Percentiles rank a stretch among this genome's conserved stretches.
These are phyloP conservation scores for Phthorimaea operculella DNA, from an alignment of 1,140 invertebrate species.

Conservation along the genomic window DNA sequence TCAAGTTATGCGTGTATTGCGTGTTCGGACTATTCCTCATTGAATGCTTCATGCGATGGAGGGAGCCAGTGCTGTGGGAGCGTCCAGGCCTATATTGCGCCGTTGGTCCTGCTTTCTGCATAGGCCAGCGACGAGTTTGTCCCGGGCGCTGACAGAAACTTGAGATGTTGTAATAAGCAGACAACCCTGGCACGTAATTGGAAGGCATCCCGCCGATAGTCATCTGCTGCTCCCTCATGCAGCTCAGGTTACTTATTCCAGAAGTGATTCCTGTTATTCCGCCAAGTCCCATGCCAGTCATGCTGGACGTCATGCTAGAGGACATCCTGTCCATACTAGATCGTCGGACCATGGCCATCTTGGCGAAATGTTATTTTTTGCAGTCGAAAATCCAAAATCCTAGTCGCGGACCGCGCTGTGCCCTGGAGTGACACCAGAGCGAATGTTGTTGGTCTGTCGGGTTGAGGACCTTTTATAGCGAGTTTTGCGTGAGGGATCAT, in stretches of 20 bases:
- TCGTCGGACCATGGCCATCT: conserved; percentile 46
- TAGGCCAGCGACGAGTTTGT: conserved; percentile 59
- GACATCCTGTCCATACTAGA: conserved; percentile 64
- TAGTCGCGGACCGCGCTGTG: conserved; percentile 33
- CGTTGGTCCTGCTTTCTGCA: conserved; percentile 59
- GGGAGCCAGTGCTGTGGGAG: conserved; percentile 53
- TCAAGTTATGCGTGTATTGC: conserved; percentile 62
- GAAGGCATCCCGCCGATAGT: conserved; percentile 64
- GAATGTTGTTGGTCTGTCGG: conserved; percentile 34
- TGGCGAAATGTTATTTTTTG: conserved; percentile 21
- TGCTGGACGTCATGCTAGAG: conserved; percentile 65
- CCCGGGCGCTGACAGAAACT: conserved; percentile 63
- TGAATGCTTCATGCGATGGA: conserved; percentile 59
- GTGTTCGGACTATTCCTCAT: conserved; percentile 61
- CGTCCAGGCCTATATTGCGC: conserved; percentile 60
- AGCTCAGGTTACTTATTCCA: conserved; percentile 54
- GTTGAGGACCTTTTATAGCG: conserved; percentile 40
- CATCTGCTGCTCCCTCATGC: conserved; percentile 59
- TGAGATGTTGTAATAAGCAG: conserved; percentile 63
- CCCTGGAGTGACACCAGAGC: conserved; percentile 51
- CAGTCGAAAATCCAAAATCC: conserved; percentile 18
- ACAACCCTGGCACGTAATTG: conserved; percentile 63
- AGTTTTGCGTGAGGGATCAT: conserved; percentile 29
- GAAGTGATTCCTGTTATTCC: conserved; percentile 59
- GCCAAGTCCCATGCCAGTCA: conserved; percentile 64